Evolutionary conservation across 2,113 vertebrate genomes (phyloP).

Genomic region (Dendropsophus ebraccatus): DNA sequence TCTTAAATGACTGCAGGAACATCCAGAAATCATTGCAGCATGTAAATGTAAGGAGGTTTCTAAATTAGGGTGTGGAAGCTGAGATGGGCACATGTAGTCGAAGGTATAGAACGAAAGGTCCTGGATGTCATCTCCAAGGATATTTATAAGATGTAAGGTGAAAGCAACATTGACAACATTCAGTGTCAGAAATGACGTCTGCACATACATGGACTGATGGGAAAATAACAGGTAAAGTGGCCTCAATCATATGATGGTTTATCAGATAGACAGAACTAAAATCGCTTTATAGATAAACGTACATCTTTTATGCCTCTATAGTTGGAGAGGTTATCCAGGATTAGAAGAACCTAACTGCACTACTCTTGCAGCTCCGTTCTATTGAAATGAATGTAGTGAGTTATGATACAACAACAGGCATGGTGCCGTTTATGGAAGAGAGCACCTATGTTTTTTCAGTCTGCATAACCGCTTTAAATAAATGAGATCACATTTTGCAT

Average conservation of each 20-base stretch:
- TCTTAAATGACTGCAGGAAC: not conserved
- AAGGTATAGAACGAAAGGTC: not conserved
- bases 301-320: not conserved
- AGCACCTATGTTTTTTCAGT: too few species aligned
- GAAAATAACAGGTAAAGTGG: not conserved
- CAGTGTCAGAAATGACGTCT: too few species aligned
- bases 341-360: too few species aligned
- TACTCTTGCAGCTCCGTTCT: too few species aligned
- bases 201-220: not conserved
- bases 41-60: not conserved
- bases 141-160: slow-evolving; percentile 7
- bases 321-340: not conserved
- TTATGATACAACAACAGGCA: too few species aligned
- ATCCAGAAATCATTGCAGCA: not conserved
- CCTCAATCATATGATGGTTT: not conserved
- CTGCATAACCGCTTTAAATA: not conserved
- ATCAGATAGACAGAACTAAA: not conserved
- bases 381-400: too few species aligned
- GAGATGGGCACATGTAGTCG: not conserved
- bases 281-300: not conserved
- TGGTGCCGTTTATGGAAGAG: too few species aligned
- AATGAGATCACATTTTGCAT: not conserved
- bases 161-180: too few species aligned
- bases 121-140: not conserved
- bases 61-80: slow-evolving; percentile 16